Base-by-base conservation (phyloP, 2,113 vertebrate species). In the Etheostoma cragini region DNA sequence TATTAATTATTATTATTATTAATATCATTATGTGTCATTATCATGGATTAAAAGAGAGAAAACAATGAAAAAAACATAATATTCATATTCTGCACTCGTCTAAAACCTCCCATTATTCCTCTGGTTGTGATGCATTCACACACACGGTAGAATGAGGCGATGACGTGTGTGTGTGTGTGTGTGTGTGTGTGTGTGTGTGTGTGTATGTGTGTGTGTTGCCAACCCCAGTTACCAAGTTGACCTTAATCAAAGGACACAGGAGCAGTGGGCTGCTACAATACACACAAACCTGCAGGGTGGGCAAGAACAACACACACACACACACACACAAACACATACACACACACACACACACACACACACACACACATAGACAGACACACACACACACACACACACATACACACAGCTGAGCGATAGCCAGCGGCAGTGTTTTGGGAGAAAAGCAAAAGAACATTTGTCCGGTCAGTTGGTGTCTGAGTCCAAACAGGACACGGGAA, bases 221-320 rank as follows among this genome's bases (percentile, higher is more conserved):
- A 84, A 72, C 81, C 58, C 63, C 33, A 46, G 85, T 88, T 81
- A 81, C 79, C n/a, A 89, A 84, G 76, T 76, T 84, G 86, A 89
- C 88, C 90, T 91, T 89, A 86, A 91, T 89, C 56, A 88, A 85
- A 88, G 88, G 86, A 89, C 87, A 84, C 87, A 86, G 72, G 82
- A 89, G 87, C 84, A 88, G 82, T 58, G 80, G 84, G 69, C 60
- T 24, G 49, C 82, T 76, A 72, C 42, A 81, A 90, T 35, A 83
- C 80, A 87, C 77, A 87, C 75, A 85, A 57, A 85, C 75, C 89
- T 87, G 80, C 47, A 83, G 89, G 82, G 80, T 45, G 65, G 54
- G 67, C 54, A 73, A 49, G n/a, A 57, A 26, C 7, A 6, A 68
- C 49, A 19, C 47, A 30, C 57, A 15, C 26, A 30, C 57, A 30